These are phyloP conservation scores for Lordiphosa mommai DNA, from an alignment of 1,140 invertebrate species.

Conservation along the genomic window DNA sequence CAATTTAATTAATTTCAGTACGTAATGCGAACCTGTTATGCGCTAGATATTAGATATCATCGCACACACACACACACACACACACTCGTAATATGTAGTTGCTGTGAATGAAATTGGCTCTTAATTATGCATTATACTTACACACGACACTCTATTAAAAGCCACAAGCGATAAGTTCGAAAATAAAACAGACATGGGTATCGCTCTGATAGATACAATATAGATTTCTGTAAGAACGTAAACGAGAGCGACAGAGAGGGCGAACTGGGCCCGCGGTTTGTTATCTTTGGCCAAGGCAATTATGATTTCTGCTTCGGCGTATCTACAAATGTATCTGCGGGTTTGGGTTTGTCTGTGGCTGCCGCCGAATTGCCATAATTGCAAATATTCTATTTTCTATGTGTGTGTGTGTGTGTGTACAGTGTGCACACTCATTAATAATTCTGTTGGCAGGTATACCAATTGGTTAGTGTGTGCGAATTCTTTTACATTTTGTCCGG, in stretches of 20 bases:
- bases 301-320: conserved; percentile 8
- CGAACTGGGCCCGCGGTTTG: neutral
- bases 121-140: conserved; percentile 65
- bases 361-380: conserved; percentile 17
- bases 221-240: conserved; percentile 9
- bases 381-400: neutral
- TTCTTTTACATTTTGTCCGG: conserved; percentile 9
- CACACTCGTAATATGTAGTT: conserved; percentile 7
- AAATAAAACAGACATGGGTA: conserved; percentile 2
- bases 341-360: neutral
- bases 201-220: conserved; percentile 3
- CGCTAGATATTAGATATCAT: conserved; percentile 44
- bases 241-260: neutral
- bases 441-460: neutral
- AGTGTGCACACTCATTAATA: conserved; percentile 21
- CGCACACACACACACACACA: neutral
- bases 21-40: conserved; percentile 66
- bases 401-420: too few relatives aligned
- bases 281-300: conserved; percentile 9
- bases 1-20: conserved; percentile 73
- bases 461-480: neutral
- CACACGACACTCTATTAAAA: conserved; percentile 51
- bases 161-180: neutral
- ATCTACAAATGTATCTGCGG: conserved; percentile 33
- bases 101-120: conserved; percentile 39